Conservation (phyloP, 2,797 vertebrate species). For the Smutsia temminckii region DNA sequence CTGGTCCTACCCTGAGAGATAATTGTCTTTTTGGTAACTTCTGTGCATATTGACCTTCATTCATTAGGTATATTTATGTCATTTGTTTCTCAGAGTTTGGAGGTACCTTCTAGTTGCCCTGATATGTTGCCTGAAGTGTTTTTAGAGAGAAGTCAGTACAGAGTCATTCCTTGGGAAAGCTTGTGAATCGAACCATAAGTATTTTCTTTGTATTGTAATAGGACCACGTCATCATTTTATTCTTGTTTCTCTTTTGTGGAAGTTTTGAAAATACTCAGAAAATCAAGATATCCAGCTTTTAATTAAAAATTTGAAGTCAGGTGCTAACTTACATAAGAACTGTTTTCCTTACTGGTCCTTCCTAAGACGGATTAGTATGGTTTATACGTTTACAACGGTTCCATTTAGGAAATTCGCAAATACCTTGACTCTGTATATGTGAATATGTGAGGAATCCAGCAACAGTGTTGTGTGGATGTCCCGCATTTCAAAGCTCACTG, state of each 20-base stretch:
- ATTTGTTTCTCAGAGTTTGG: not conserved
- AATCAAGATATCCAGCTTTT: not conserved
- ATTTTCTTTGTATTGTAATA: not conserved
- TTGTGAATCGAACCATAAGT: not conserved
- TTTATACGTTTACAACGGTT: constrained; percentile 19
- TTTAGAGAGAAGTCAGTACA: constrained; percentile 5
- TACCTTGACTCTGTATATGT: not conserved
- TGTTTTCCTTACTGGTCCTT: not conserved
- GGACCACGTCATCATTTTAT: not conserved
- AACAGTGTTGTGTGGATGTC: not conserved
- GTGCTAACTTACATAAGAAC: not conserved
- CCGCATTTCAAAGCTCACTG: not conserved
- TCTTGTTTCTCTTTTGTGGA: not conserved
- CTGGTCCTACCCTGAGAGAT: not conserved
- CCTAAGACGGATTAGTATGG: not conserved
- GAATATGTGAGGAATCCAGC: not conserved
- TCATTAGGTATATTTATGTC: not conserved
- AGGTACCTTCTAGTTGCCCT: not conserved
- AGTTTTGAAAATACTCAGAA: constrained; percentile 20
- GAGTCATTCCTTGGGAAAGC: not conserved
- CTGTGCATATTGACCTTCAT: not conserved
- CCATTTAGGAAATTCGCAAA: not conserved
- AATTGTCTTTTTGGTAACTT: constrained; percentile 27
- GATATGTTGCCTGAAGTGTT: not conserved
- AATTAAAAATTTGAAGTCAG: not conserved